A percentile compares a stretch with the other conserved stretches of the same genome.
phyloP scores from a whole-genome alignment of 1,140 invertebrate species.

The Drosophila tsacasi region DNA sequence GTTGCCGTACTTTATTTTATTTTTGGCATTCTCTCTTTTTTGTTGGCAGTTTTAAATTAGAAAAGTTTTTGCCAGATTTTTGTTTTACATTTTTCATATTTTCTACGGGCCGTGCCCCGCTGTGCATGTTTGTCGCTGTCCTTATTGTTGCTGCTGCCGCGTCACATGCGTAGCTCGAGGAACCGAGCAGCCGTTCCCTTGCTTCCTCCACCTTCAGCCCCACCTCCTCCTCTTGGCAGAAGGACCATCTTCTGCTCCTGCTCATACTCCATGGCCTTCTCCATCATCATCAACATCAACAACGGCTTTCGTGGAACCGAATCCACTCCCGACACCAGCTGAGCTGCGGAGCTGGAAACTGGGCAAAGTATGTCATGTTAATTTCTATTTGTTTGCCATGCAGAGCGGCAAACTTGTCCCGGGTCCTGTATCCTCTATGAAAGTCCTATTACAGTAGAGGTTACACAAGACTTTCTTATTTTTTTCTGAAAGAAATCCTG shows the following conservation, averaged over 20 bases:
- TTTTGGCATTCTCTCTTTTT: constrained; percentile 49
- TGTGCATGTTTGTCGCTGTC: constrained; percentile 71
- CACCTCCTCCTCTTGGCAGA: constrained; percentile 11
- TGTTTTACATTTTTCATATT: constrained; percentile 84
- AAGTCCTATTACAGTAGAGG: constrained; percentile 31
- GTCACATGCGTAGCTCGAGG: constrained; percentile 69
- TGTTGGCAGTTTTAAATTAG: constrained; percentile 83
- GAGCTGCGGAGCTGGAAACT: constrained; percentile 38
- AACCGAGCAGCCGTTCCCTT: constrained; percentile 11
- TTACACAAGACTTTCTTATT: not conserved
- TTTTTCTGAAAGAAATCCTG: not conserved
- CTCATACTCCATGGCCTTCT: constrained; percentile 22
- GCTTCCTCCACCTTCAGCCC: not conserved
- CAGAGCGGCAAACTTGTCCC: constrained; percentile 48
- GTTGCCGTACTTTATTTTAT: constrained; percentile 64
- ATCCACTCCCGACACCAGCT: constrained; percentile 48
- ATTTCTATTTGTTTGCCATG: constrained; percentile 73
- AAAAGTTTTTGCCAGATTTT: constrained; percentile 83
- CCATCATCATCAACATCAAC: constrained; percentile 34
- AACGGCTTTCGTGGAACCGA: constrained; percentile 40
- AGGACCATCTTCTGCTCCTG: constrained; percentile 3
- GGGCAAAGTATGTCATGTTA: constrained; percentile 68
- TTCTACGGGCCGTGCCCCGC: constrained; percentile 71
- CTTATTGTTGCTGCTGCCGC: constrained; percentile 48
- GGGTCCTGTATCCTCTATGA: constrained; percentile 30